phyloP scores from a whole-genome alignment of 2,888 invertebrate species.

The Agrilus cyanescens region DNA sequence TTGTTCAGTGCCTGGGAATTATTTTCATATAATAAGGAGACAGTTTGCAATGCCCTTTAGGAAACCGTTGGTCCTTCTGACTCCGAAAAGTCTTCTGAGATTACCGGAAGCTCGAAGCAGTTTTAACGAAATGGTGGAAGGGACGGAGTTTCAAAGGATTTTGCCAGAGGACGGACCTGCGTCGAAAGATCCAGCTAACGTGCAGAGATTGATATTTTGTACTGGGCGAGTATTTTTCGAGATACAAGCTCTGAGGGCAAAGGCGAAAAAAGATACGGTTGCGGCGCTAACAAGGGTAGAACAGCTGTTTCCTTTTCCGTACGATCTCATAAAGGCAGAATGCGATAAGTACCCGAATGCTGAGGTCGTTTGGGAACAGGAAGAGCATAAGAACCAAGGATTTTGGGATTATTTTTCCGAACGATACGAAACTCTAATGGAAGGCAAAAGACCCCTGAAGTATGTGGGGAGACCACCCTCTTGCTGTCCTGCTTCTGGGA shows the following conservation, averaged over 20 bases:
- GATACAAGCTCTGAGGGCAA: slow-evolving; percentile 64
- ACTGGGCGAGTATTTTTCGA: slow-evolving; percentile 90
- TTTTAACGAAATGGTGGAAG: slow-evolving; percentile 85
- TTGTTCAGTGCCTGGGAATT: slow-evolving; percentile 91
- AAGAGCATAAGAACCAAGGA: slow-evolving; percentile 92
- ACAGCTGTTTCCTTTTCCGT: slow-evolving; percentile 91
- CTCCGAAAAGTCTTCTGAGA: slow-evolving; percentile 92
- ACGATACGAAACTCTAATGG: slow-evolving; percentile 27
- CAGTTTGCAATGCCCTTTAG: slow-evolving; percentile 96
- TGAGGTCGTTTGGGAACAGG: slow-evolving; percentile 76
- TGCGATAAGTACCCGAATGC: slow-evolving; percentile 75
- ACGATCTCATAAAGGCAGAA: slow-evolving; percentile 75
- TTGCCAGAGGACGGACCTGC: slow-evolving; percentile 70
- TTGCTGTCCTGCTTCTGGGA: not conserved
- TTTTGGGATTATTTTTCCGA: slow-evolving; percentile 79
- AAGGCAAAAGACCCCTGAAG: not conserved
- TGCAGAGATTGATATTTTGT: slow-evolving; percentile 79
- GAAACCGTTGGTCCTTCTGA: slow-evolving; percentile 93
- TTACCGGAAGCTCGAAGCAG: slow-evolving; percentile 91
- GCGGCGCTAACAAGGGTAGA: slow-evolving; percentile 79
- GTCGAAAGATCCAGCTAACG: slow-evolving; percentile 49
- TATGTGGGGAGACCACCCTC: not conserved
- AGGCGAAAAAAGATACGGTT: slow-evolving; percentile 55
- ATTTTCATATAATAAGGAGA: slow-evolving; percentile 90
- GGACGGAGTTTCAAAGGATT: slow-evolving; percentile 66